A percentile compares a stretch with the other conserved stretches of the same genome.
Evolutionary conservation across 2,888 invertebrate genomes (phyloP).

Genomic region (Zaprionus obscuricornis): DNA sequence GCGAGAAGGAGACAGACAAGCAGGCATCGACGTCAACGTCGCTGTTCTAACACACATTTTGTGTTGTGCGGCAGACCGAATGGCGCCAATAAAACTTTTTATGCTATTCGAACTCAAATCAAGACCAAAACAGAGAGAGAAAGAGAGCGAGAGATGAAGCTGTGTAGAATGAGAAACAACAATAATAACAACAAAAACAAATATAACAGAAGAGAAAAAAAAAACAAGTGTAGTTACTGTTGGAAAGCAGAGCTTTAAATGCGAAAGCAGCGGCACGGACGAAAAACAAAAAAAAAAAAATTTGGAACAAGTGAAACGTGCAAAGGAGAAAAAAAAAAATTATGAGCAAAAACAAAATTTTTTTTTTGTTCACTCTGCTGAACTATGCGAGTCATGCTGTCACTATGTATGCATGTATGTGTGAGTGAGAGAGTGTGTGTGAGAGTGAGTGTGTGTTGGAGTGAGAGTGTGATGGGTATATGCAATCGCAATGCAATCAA

Average conservation of each 20-base stretch:
- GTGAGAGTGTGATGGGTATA: neutral
- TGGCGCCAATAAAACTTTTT: slow-evolving; percentile 74
- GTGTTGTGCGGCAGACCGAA: slow-evolving; percentile 64
- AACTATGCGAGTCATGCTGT: slow-evolving; percentile 1
- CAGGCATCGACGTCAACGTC: neutral
- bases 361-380: slow-evolving; percentile 2
- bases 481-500: slow-evolving; percentile 23
- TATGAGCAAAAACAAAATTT: neutral
- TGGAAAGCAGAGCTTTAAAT: slow-evolving; percentile 27
- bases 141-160: neutral
- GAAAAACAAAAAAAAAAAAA: slow-evolving; percentile 14
- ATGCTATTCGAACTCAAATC: slow-evolving; percentile 22
- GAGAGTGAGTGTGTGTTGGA: neutral
- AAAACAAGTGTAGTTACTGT: slow-evolving; percentile 33
- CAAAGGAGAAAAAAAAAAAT: slow-evolving; percentile 12
- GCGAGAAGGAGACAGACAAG: neutral
- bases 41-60: slow-evolving; percentile 41
- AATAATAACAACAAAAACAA: neutral
- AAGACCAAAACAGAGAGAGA: neutral
- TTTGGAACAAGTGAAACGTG: slow-evolving; percentile 46
- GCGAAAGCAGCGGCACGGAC: slow-evolving; percentile 1
- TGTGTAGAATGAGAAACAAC: neutral
- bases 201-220: slow-evolving; percentile 23
- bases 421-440: neutral
- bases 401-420: neutral